Conservation (phyloP, 2,888 invertebrate genomes). For the Xanthorhoe designata region DNA sequence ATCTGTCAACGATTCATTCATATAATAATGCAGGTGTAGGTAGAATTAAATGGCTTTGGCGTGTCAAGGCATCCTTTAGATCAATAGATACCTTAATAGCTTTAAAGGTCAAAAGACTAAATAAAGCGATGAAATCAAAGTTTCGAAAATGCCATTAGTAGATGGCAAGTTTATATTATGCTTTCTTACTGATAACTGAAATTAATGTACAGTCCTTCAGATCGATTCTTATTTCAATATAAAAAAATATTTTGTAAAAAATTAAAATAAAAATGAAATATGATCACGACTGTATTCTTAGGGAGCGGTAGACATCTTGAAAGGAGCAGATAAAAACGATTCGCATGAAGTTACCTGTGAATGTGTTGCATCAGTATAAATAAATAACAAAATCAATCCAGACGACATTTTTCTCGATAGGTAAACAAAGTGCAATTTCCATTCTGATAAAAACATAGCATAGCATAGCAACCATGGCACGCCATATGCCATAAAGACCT, state of each 20-base stretch:
- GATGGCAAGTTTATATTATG: not conserved
- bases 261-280: too few relatives aligned
- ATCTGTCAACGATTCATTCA: not conserved
- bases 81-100: constrained; percentile 3
- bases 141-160: not conserved
- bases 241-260: too few relatives aligned
- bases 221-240: too few relatives aligned
- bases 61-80: constrained; percentile 21
- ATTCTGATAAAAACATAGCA: not conserved
- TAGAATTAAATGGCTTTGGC: constrained; percentile 16
- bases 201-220: not conserved
- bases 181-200: not conserved
- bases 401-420: not conserved
- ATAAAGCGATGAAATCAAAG: not conserved
- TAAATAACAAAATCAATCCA: not conserved
- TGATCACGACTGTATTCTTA: too few relatives aligned
- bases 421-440: constrained; percentile 1
- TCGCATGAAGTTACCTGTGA: not conserved
- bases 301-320: too few relatives aligned
- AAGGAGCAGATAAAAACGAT: too few relatives aligned
- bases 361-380: not conserved
- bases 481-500: constrained; percentile 2
- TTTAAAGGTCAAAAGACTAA: constrained; percentile 5
- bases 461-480: constrained; percentile 5
- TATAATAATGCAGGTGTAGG: constrained; percentile 8